These are phyloP conservation scores for Esperia sulphurella DNA, from an alignment of 2,888 invertebrate species.

Conservation along the genomic window DNA sequence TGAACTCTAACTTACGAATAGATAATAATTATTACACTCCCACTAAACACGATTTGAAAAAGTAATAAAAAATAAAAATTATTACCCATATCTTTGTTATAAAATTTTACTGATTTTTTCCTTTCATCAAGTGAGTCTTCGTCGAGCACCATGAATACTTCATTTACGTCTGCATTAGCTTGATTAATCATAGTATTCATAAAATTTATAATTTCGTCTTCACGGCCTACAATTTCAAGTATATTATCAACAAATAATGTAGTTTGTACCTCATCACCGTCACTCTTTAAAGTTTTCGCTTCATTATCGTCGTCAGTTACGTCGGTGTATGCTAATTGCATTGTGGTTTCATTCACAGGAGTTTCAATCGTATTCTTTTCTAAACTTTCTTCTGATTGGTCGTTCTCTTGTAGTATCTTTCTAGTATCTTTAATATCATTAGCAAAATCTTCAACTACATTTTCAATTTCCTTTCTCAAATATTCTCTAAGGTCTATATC, in stretches of 20 bases:
- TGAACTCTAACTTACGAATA: no score
- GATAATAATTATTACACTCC: no score
- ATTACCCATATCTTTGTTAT: conserved; percentile 51
- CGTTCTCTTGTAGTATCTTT: background rate
- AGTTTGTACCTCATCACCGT: conserved; percentile 17
- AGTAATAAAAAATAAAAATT: conserved; percentile 24
- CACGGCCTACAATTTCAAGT: conserved; percentile 1
- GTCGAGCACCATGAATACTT: conserved; percentile 19
- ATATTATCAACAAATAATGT: conserved; percentile 10
- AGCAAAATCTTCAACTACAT: background rate
- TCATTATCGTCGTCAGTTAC: conserved; percentile 2
- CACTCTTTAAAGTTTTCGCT: conserved; percentile 17
- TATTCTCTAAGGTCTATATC: background rate
- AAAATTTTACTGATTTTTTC: conserved; percentile 58
- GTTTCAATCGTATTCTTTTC: conserved; percentile 1
- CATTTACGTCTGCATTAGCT: conserved; percentile 16
- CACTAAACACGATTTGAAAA: conserved; percentile 11
- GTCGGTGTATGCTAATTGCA: background rate
- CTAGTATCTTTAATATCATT: no score
- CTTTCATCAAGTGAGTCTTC: conserved; percentile 35
- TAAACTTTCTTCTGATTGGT: background rate
- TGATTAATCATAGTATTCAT: background rate
- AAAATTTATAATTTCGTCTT: background rate
- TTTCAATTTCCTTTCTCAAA: background rate
- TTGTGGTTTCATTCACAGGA: background rate